Conservation (phyloP, 92 coral and sea anemone genomes). For the Nematostella vectensis region DNA sequence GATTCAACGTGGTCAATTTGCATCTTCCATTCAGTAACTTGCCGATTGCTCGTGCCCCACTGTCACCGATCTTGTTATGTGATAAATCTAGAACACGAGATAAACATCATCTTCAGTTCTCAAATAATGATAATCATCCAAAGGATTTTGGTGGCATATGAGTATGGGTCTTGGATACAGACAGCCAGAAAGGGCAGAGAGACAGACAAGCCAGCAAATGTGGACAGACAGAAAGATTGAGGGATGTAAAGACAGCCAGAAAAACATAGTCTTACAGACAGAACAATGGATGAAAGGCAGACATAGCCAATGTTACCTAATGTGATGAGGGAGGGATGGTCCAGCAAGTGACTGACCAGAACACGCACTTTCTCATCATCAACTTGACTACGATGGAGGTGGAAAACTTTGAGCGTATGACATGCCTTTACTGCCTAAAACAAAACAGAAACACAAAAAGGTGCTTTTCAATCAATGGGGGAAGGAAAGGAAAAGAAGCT, state of each 20-base stretch:
- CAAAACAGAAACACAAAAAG: neutral
- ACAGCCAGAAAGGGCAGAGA: neutral
- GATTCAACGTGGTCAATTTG: slow-evolving; percentile 51
- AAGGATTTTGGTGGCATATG: neutral
- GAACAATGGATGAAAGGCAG: too few relatives aligned
- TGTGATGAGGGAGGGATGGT: slow-evolving; percentile 83
- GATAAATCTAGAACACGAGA: slow-evolving; percentile 79
- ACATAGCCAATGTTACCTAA: too few relatives aligned
- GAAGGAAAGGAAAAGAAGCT: neutral
- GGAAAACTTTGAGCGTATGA: slow-evolving; percentile 76
- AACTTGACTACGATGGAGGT: slow-evolving; percentile 95
- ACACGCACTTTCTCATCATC: slow-evolving; percentile 97
- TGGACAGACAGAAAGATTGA: too few relatives aligned
- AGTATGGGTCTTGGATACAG: neutral
- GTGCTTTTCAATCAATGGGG: too few relatives aligned
- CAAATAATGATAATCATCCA: neutral
- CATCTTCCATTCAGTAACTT: slow-evolving; percentile 91
- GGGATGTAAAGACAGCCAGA: too few relatives aligned
- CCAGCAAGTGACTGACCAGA: slow-evolving; percentile 77
- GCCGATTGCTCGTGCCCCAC: slow-evolving; percentile 96
- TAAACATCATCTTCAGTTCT: neutral
- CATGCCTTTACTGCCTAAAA: slow-evolving; percentile 90
- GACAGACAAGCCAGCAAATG: neutral
- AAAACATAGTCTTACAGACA: too few relatives aligned
- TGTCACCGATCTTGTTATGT: slow-evolving; percentile 93